Evolutionary conservation across 1,140 invertebrate genomes (phyloP).

Genomic region (Lepidurus apus): DNA sequence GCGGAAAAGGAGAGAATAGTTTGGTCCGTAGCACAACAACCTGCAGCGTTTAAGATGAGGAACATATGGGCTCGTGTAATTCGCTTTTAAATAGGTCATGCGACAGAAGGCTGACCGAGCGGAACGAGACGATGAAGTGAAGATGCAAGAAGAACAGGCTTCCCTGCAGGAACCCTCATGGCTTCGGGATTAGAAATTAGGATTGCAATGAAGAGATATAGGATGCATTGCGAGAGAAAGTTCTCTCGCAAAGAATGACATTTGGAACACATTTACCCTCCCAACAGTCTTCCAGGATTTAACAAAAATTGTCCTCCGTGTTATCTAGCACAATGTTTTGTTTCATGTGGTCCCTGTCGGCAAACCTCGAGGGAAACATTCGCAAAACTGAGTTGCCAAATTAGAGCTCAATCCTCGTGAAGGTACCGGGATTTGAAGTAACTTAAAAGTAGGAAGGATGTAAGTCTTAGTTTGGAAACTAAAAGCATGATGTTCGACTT

Average conservation of each 20-base stretch:
- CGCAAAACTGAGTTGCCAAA: no score
- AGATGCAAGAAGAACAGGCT: background rate
- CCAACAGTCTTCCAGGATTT: background rate
- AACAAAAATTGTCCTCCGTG: background rate
- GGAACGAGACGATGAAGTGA: background rate
- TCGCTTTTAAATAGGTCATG: background rate
- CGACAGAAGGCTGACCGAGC: conserved; percentile 17
- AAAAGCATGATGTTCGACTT: no score
- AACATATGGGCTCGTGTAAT: background rate
- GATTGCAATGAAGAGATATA: conserved; percentile 18
- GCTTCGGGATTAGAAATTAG: background rate
- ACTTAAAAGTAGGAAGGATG: no score
- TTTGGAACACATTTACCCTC: conserved; percentile 19
- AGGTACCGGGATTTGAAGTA: no score
- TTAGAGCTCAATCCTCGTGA: no score
- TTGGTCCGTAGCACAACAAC: background rate
- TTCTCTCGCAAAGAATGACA: background rate
- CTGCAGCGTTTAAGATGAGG: background rate
- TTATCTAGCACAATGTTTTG: background rate
- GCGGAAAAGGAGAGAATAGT: background rate
- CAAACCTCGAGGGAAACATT: no score
- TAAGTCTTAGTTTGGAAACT: no score
- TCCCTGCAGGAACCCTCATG: background rate
- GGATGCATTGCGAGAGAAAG: conserved; percentile 5
- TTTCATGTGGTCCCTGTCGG: no score